Base-by-base conservation (phyloP, 2,113 vertebrate species). In the Catagonus wagneri region DNA sequence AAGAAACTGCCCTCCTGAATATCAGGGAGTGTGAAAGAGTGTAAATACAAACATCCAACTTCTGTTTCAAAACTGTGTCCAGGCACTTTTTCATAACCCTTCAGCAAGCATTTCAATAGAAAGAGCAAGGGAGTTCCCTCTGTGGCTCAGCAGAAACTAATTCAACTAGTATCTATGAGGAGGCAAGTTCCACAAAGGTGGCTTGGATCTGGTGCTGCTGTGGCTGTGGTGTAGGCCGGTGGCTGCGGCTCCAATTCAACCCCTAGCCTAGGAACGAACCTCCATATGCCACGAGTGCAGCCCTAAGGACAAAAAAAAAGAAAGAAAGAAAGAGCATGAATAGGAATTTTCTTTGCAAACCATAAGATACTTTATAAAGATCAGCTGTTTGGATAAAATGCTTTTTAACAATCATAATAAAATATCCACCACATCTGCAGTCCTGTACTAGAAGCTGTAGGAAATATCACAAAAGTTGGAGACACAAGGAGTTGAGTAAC, bases 311-410 rank as follows among this genome's bases (percentile, higher is more conserved):
- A 44, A 4, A 44, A 44, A 44, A 44, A 44, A 44, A 44, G 8
- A 44, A 44, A 44, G 8, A 66, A 32, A 71, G 54, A 85, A 63
- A 79, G 14, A 80, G 12, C 54, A 71, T 91, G 20, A 22, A 56
- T 85, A 52, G 69, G 52, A 85, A 78, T 72, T 11, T 91, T 86
- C n/a, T 79, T 78, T 79, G n/a, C 36, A 80, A 80, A 86, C 22
- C 15, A 54, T 65, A 72, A 79, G 20, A 63, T 86, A 50, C 25
- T 44, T 95, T 54, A 86, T 14, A 91, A 91, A 85, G 72, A 17
- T 85, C 91, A 12, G 32, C 13, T n/a, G 16, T 58, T 75, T 60
- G 60, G 13, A 83, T 84, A 50, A 83, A 54, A 72, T 86, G 3
- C 3, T 65, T 80, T 76, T 74, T 86, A 29, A 56, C 13, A 86